Evolutionary conservation across 2,888 invertebrate genomes (phyloP).

Genomic region (Laothoe populi): DNA sequence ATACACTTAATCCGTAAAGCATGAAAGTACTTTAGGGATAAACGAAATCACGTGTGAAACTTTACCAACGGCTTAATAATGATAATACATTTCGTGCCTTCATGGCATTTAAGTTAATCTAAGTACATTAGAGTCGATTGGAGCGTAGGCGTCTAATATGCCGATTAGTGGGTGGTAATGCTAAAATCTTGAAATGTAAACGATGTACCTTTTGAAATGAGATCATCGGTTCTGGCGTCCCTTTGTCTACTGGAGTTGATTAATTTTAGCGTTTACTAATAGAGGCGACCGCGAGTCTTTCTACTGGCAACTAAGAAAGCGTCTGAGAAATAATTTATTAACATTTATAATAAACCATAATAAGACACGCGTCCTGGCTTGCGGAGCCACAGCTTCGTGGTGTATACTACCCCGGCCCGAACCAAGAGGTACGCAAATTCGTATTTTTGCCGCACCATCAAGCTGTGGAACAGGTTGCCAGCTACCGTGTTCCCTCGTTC

Average conservation of each 20-base stretch:
- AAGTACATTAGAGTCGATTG: constrained; percentile 11
- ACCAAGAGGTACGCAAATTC: no score
- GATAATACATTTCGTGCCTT: constrained; percentile 4
- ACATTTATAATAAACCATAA: no score
- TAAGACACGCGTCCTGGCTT: no score
- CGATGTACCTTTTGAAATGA: constrained; percentile 7
- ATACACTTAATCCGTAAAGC: not conserved
- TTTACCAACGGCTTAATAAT: not conserved
- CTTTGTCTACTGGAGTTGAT: constrained; percentile 1
- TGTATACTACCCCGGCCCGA: no score
- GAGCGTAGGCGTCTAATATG: constrained; percentile 13
- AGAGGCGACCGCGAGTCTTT: not conserved
- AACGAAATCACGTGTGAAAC: not conserved
- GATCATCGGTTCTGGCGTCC: constrained; percentile 11
- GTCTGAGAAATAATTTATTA: not conserved
- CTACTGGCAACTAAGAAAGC: not conserved
- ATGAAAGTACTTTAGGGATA: not conserved
- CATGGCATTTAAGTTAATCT: constrained; percentile 21
- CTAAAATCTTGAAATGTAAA: constrained; percentile 11
- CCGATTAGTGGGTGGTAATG: constrained; percentile 10
- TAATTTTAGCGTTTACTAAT: not conserved
- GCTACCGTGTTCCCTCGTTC: no score
- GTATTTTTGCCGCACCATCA: no score
- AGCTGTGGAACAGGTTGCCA: no score
- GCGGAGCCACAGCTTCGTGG: no score